Percentiles rank a stretch among this genome's conserved stretches.
phyloP scores from a whole-genome alignment of 2,797 vertebrate species.

The Muraenolepis orangiensis region DNA sequence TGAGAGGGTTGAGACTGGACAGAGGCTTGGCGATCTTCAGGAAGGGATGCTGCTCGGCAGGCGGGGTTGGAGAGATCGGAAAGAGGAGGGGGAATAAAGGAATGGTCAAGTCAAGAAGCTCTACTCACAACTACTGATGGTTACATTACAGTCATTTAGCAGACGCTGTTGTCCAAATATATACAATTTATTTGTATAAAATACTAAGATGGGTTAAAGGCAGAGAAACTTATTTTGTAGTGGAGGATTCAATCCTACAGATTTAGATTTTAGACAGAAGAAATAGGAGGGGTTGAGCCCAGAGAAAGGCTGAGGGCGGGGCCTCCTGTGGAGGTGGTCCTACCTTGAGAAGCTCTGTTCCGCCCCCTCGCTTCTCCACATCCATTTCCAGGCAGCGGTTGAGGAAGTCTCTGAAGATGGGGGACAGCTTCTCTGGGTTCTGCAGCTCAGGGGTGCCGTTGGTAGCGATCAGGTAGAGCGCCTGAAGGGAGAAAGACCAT shows the following conservation, averaged over 20 bases:
- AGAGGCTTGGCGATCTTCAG: conserved; percentile 98
- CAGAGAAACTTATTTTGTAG: no score
- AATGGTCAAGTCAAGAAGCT: background rate
- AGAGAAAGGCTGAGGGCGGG: no score
- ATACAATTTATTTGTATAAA: no score
- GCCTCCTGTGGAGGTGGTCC: background rate
- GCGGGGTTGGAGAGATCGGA: background rate
- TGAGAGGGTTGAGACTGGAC: conserved; percentile 96
- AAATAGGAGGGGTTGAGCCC: no score
- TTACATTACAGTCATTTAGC: no score
- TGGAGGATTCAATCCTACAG: no score
- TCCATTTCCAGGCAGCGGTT: conserved; percentile 97
- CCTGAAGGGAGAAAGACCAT: conserved; percentile 66
- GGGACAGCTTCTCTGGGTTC: conserved; percentile 95
- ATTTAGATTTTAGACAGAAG: no score
- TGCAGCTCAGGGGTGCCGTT: conserved; percentile 97
- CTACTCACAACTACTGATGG: background rate
- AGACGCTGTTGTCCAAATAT: no score
- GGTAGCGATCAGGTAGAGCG: conserved; percentile 96
- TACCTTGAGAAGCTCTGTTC: conserved; percentile 95
- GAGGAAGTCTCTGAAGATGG: conserved; percentile 95
- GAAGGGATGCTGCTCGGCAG: conserved; percentile 87
- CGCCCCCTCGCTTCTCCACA: conserved; percentile 93
- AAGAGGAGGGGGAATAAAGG: background rate
- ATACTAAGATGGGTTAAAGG: no score